A percentile compares a stretch with the other conserved stretches of the same genome.
Conservation (phyloP, 2,113 vertebrate genomes). For the Gavialis gangeticus region DNA sequence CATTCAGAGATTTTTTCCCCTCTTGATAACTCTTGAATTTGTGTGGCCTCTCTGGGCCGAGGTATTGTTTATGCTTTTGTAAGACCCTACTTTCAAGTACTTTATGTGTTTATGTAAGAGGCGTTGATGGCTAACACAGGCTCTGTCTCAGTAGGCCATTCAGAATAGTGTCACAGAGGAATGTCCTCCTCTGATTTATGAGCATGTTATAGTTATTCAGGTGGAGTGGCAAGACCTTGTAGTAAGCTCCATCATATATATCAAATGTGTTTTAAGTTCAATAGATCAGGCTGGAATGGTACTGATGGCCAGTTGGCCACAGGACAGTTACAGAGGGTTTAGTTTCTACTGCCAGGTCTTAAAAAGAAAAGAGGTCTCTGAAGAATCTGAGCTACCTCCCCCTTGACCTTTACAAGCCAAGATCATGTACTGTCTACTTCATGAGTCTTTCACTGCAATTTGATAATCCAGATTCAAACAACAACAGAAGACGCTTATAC, state of each 20-base stretch:
- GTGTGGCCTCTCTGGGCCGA: conserved; percentile 75
- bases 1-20: neutral
- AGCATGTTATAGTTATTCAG: conserved; percentile 79
- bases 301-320: conserved; percentile 13
- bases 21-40: conserved; percentile 67
- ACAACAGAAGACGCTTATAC: neutral
- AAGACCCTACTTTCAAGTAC: conserved; percentile 79
- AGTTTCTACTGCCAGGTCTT: conserved; percentile 61
- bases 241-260: conserved; percentile 42
- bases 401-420: conserved; percentile 2
- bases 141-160: conserved; percentile 69
- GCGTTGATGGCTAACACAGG: conserved; percentile 72
- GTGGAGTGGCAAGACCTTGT: conserved; percentile 69
- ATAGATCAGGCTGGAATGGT: conserved; percentile 65
- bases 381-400: conserved; percentile 1
- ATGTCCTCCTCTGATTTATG: conserved; percentile 78
- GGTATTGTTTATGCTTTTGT: conserved; percentile 69
- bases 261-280: conserved; percentile 73
- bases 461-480: neutral
- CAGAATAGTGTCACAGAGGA: conserved; percentile 73
- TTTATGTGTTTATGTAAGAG: conserved; percentile 78
- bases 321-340: conserved; percentile 31
- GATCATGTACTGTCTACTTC: neutral
- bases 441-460: neutral
- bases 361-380: conserved; percentile 46